Percentiles rank a stretch among this genome's conserved stretches.
phyloP scores from a whole-genome alignment of 1,140 invertebrate genomes.

The Eufriesea mexicana region DNA sequence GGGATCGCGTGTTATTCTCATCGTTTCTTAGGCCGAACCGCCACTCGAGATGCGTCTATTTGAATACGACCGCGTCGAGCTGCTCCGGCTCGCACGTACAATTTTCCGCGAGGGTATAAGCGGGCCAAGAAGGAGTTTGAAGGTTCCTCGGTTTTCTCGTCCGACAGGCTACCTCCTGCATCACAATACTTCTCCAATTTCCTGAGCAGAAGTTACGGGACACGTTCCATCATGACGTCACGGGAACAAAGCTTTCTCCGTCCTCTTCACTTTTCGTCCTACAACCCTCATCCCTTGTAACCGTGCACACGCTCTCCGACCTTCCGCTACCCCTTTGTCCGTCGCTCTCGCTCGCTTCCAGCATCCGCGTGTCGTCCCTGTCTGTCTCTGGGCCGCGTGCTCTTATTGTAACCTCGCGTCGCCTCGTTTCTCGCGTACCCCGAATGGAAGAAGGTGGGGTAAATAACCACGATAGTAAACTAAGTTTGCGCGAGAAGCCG shows the following conservation, averaged over 20 bases:
- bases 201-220: slow-evolving; percentile 73
- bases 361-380: neutral
- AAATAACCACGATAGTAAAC: slow-evolving; percentile 64
- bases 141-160: slow-evolving; percentile 66
- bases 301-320: neutral
- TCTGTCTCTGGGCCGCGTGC: neutral
- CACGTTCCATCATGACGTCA: slow-evolving; percentile 74
- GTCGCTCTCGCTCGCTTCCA: neutral
- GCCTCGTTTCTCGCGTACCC: slow-evolving; percentile 7
- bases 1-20: neutral
- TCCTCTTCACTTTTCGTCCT: slow-evolving; percentile 57
- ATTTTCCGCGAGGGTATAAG: slow-evolving; percentile 55
- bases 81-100: slow-evolving; percentile 45
- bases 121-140: slow-evolving; percentile 59
- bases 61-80: slow-evolving; percentile 32
- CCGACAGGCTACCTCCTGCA: slow-evolving; percentile 70
- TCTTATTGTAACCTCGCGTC: slow-evolving; percentile 25
- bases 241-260: slow-evolving; percentile 65
- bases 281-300: slow-evolving; percentile 27
- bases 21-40: neutral
- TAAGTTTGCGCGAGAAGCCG: slow-evolving; percentile 55
- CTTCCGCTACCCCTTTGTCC: slow-evolving; percentile 5
- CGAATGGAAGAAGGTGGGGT: slow-evolving; percentile 49
- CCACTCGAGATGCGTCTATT: neutral
- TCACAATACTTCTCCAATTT: slow-evolving; percentile 75